phyloP scores from a whole-genome alignment of 2,797 vertebrate genomes.

The Limosa lapponica region DNA sequence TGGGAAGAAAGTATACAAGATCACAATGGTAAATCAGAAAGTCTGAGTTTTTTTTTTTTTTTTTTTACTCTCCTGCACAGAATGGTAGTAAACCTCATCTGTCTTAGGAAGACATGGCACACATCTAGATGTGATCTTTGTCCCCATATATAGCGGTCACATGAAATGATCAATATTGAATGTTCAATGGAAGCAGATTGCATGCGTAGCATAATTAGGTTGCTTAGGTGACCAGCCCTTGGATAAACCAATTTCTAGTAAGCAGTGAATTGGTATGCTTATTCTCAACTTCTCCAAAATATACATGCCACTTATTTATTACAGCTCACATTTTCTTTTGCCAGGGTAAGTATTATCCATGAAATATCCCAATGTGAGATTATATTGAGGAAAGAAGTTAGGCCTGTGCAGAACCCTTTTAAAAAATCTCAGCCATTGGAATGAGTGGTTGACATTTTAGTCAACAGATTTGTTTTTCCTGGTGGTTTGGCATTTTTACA shows the following conservation, averaged over 20 bases:
- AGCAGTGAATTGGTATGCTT: background rate
- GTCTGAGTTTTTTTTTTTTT: background rate
- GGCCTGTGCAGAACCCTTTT: background rate
- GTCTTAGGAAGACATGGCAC: background rate
- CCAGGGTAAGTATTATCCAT: background rate
- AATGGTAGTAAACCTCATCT: background rate
- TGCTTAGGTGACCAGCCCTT: background rate
- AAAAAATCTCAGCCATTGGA: background rate
- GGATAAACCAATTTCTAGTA: background rate
- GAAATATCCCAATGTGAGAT: background rate
- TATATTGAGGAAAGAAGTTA: background rate
- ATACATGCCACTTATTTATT: background rate
- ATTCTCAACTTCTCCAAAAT: background rate
- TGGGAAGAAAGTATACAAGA: background rate
- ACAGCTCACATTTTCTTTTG: background rate
- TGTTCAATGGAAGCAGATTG: background rate
- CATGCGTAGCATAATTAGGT: background rate
- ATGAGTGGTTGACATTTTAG: background rate
- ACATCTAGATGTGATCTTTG: background rate
- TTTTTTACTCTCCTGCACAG: background rate
- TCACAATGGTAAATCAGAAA: background rate
- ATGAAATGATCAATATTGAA: background rate
- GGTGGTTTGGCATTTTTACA: background rate
- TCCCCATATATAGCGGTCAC: background rate
- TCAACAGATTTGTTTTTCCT: background rate